These are phyloP conservation scores for Platyscapa corneri DNA, from an alignment of 1,140 invertebrate species.

Conservation along the genomic window DNA sequence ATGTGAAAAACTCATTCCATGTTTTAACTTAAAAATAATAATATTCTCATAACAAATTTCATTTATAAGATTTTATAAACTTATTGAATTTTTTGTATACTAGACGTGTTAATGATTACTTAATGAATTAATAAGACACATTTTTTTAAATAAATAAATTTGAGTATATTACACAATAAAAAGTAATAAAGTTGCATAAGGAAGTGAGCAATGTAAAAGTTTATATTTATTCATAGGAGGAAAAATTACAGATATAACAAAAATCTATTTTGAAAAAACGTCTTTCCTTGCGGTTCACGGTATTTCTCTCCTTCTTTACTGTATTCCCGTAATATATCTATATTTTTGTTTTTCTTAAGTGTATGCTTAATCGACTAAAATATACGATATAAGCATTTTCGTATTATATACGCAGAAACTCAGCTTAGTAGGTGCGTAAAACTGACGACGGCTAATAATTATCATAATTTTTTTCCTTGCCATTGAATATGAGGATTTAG, in stretches of 20 bases:
- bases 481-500: background rate
- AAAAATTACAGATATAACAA: background rate
- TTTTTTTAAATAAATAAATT: background rate
- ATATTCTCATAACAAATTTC: too few species aligned
- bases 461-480: background rate
- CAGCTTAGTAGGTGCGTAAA: background rate
- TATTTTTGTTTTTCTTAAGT: background rate
- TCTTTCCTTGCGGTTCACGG: background rate
- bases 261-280: background rate
- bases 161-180: background rate
- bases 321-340: background rate
- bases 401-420: background rate
- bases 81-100: background rate
- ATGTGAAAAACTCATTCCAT: background rate
- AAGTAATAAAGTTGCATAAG: background rate
- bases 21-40: too few species aligned
- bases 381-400: constrained; percentile 13
- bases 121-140: background rate
- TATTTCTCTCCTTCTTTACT: background rate
- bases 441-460: background rate
- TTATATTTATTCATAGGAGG: background rate
- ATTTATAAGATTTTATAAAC: background rate
- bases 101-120: background rate
- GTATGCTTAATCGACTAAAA: background rate
- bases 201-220: background rate